A percentile compares a stretch with the other conserved stretches of the same genome.
These are phyloP conservation scores for Linepithema humile DNA, from an alignment of 1,140 invertebrate species.

Conservation along the genomic window DNA sequence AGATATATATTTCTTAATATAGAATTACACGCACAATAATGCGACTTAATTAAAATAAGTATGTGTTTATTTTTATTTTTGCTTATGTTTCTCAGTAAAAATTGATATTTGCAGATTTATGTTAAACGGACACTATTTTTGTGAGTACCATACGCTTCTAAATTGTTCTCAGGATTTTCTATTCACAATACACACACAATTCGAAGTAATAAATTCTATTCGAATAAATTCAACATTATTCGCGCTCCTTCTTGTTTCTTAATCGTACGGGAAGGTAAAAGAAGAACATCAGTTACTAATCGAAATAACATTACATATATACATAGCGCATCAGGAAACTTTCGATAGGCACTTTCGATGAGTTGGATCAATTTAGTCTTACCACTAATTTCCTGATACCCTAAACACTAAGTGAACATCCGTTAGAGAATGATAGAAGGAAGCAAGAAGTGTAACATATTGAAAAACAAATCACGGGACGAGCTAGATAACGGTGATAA, in stretches of 20 bases:
- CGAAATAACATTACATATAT: neutral
- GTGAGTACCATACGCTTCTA: no score
- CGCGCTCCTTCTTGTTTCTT: neutral
- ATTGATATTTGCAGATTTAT: no score
- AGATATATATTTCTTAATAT: no score
- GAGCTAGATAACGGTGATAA: neutral
- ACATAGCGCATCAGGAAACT: slow-evolving; percentile 35
- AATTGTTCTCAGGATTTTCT: no score
- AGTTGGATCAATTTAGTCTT: slow-evolving; percentile 42
- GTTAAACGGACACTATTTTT: no score
- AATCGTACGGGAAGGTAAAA: neutral
- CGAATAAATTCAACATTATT: neutral
- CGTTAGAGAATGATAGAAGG: neutral
- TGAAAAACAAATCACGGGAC: neutral
- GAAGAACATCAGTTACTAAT: neutral
- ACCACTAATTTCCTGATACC: slow-evolving; percentile 41
- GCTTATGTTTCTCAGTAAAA: no score
- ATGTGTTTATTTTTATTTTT: no score
- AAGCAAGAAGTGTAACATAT: neutral
- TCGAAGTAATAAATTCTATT: no score
- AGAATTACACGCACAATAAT: no score
- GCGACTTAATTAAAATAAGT: no score
- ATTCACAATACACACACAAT: no score
- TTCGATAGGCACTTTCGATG: slow-evolving; percentile 48
- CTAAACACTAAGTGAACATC: neutral